A percentile compares a stretch with the other conserved stretches of the same genome.
phyloP scores from a whole-genome alignment of 2,888 invertebrate species.

The Drosophila merina region DNA sequence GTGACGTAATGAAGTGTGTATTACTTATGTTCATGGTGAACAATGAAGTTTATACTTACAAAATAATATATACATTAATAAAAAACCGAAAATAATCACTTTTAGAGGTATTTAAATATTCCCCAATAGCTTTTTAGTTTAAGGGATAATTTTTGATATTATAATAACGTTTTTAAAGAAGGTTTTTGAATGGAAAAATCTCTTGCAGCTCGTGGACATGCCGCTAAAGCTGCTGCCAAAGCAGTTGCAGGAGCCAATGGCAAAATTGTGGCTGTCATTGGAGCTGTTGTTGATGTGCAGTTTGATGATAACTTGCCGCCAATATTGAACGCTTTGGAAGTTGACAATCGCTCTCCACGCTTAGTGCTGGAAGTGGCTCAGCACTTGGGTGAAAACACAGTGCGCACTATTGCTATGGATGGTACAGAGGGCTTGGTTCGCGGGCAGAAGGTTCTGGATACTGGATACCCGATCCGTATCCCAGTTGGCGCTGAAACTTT shows the following conservation, averaged over 20 bases:
- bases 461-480: conserved; percentile 94
- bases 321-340: conserved; percentile 97
- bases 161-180: background rate
- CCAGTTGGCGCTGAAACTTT: conserved; percentile 96
- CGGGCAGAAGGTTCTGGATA: conserved; percentile 91
- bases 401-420: conserved; percentile 97
- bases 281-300: conserved; percentile 98
- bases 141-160: no score
- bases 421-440: conserved; percentile 95
- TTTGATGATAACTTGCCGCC: conserved; percentile 95
- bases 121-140: no score
- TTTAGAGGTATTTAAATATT: no score
- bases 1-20: no score
- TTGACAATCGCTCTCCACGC: conserved; percentile 90
- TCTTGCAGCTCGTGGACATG: conserved; percentile 72
- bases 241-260: conserved; percentile 72
- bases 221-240: conserved; percentile 78
- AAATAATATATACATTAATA: no score
- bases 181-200: background rate
- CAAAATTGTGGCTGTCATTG: conserved; percentile 94
- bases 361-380: conserved; percentile 92
- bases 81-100: no score
- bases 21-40: no score
- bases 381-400: conserved; percentile 95
- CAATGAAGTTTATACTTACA: no score